phyloP scores from a whole-genome alignment of 1,140 invertebrate genomes.

The Nymphalis io region DNA sequence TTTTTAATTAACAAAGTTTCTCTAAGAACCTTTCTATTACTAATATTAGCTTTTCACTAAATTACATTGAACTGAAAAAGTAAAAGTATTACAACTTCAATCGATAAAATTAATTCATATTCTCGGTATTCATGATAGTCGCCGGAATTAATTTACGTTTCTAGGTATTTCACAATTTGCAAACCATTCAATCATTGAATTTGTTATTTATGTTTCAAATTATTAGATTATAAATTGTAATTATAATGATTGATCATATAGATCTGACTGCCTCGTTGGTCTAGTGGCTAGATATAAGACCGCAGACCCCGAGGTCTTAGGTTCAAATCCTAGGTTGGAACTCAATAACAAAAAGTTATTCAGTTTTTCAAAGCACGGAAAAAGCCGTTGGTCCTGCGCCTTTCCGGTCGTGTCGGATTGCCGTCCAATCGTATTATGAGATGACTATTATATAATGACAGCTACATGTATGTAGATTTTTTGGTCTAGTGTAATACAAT shows the following conservation, averaged over 20 bases:
- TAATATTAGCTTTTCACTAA: slow-evolving; percentile 1
- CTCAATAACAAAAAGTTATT: too few species aligned
- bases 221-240: neutral
- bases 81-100: neutral
- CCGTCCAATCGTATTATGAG: too few species aligned
- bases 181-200: neutral
- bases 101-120: neutral
- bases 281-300: too few species aligned
- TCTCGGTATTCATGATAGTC: neutral
- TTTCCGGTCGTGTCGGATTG: too few species aligned
- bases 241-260: neutral
- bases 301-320: too few species aligned
- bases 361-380: too few species aligned
- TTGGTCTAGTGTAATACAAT: too few species aligned
- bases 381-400: too few species aligned
- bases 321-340: too few species aligned
- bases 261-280: too few species aligned
- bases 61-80: neutral
- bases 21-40: neutral
- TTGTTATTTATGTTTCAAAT: slow-evolving; percentile 5
- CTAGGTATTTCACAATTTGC: neutral
- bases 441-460: too few species aligned
- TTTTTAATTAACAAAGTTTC: slow-evolving; percentile 6
- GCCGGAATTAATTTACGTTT: neutral
- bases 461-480: too few species aligned